A percentile compares a stretch with the other conserved stretches of the same genome.
Evolutionary conservation across 37 sponge, comb jelly and placozoan species (phyloP).

Genomic region (Oscarella lobularis): DNA sequence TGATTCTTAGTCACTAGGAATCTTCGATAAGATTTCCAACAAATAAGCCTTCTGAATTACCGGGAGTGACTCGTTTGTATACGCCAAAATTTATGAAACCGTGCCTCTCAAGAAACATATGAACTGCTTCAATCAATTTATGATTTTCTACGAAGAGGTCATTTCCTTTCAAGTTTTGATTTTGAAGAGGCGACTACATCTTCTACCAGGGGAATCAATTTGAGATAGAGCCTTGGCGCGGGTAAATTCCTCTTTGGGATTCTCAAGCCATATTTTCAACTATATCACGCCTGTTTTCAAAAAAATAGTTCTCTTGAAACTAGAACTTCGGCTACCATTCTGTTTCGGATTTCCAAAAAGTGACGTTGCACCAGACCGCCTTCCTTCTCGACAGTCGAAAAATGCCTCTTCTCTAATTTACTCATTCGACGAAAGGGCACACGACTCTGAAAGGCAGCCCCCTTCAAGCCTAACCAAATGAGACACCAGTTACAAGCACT

Average conservation of each 20-base stretch:
- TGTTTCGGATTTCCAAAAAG: constrained; percentile 85
- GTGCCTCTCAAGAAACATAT: constrained; percentile 81
- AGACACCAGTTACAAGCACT: not conserved
- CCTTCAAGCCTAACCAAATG: not conserved
- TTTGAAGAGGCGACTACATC: too few relatives aligned
- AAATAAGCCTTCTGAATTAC: not conserved
- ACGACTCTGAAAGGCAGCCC: not conserved
- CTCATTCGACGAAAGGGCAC: not conserved
- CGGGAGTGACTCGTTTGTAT: constrained; percentile 12
- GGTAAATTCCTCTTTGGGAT: constrained; percentile 72
- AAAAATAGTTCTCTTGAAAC: too few relatives aligned
- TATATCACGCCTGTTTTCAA: constrained; percentile 1
- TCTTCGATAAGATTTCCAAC: not conserved
- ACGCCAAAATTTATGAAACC: constrained; percentile 94
- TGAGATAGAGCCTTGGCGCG: constrained; percentile 50
- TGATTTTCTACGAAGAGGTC: constrained; percentile 36
- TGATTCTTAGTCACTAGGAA: constrained; percentile 54
- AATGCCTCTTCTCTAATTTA: not conserved
- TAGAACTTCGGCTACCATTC: too few relatives aligned
- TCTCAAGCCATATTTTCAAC: constrained; percentile 66
- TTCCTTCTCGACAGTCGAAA: not conserved
- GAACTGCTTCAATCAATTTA: constrained; percentile 54
- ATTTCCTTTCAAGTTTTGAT: too few relatives aligned
- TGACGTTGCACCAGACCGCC: not conserved
- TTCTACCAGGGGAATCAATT: constrained; percentile 55